Conservation (phyloP, 2,888 invertebrate species). For the Choristoneura rosaceana region DNA sequence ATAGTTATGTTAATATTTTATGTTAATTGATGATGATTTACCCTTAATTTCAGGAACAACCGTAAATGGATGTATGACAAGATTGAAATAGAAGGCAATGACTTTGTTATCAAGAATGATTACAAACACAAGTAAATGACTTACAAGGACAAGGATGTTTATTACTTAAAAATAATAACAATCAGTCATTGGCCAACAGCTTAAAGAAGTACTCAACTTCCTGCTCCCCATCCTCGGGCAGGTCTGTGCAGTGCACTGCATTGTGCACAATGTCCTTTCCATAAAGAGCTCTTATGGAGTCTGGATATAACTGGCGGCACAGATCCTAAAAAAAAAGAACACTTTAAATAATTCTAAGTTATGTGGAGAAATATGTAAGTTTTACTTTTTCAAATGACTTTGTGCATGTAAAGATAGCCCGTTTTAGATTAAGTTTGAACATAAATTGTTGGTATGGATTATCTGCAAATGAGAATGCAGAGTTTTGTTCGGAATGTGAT, state of each 20-base stretch:
- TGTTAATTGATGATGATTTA: constrained; percentile 54
- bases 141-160: constrained; percentile 21
- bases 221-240: constrained; percentile 92
- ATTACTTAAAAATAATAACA: constrained; percentile 25
- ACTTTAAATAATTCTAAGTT: constrained; percentile 50
- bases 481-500: too few relatives aligned
- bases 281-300: constrained; percentile 92
- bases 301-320: constrained; percentile 89
- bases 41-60: constrained; percentile 83
- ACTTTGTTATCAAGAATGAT: constrained; percentile 86
- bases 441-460: too few relatives aligned
- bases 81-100: constrained; percentile 92
- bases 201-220: constrained; percentile 93
- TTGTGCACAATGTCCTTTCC: constrained; percentile 92
- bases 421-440: too few relatives aligned
- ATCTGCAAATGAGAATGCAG: too few relatives aligned
- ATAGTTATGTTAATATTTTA: background rate
- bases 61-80: constrained; percentile 92
- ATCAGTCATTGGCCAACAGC: constrained; percentile 73
- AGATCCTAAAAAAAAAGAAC: constrained; percentile 69
- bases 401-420: too few relatives aligned
- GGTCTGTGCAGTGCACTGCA: constrained; percentile 96
- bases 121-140: constrained; percentile 66
- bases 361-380: too few relatives aligned
- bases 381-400: too few relatives aligned